These are phyloP conservation scores for Myrmecobius fasciatus DNA, from an alignment of 2,113 vertebrate genomes.

Conservation along the genomic window DNA sequence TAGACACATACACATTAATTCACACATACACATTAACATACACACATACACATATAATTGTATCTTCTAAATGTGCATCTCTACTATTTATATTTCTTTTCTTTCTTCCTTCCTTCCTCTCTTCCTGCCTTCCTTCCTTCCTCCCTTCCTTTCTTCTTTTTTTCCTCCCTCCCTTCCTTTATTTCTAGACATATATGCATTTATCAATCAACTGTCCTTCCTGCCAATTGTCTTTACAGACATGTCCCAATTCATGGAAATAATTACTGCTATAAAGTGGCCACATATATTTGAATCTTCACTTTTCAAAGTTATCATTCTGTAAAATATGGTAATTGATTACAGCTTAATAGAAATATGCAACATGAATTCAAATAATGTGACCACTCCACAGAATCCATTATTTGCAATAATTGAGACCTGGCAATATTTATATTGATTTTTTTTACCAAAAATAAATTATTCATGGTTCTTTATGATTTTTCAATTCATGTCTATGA, in stretches of 20 bases:
- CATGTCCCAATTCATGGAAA: background rate
- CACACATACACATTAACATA: background rate
- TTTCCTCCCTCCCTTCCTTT: too few relatives aligned
- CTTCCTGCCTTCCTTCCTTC: background rate
- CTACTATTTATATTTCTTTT: background rate
- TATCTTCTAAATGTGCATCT: background rate
- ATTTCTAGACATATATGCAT: background rate
- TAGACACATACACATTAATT: too few relatives aligned
- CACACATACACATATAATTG: background rate
- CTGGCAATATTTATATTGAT: background rate
- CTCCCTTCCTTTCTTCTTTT: accelerated
- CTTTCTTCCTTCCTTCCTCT: too few relatives aligned
- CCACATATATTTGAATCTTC: background rate
- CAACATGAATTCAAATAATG: background rate
- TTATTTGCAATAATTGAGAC: background rate
- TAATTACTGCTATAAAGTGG: background rate
- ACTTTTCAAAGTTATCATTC: background rate
- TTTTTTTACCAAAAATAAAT: background rate
- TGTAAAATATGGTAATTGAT: background rate
- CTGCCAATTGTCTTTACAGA: background rate
- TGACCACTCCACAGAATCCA: background rate
- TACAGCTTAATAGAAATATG: background rate
- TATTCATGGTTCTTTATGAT: background rate
- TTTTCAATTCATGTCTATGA: background rate
- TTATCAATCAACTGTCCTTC: background rate